Evolutionary conservation across 2,888 invertebrate species (phyloP).

Genomic region (Sturmia bella): DNA sequence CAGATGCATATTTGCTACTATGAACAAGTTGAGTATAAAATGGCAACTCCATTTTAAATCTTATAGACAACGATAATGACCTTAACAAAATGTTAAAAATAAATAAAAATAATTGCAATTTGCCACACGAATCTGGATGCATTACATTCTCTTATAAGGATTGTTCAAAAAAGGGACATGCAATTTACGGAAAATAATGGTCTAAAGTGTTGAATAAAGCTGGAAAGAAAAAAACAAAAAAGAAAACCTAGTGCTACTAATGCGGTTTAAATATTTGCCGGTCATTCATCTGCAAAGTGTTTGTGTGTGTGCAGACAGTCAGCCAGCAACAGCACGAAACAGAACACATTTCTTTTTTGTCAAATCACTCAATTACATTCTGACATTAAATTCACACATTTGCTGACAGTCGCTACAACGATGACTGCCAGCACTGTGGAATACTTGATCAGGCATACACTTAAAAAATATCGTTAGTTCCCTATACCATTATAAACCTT

Average conservation of each 20-base stretch:
- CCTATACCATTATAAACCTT: not conserved
- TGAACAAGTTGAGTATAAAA: not conserved
- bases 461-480: not conserved
- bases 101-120: slow-evolving; percentile 48
- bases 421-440: slow-evolving; percentile 19
- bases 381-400: slow-evolving; percentile 66
- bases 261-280: slow-evolving; percentile 48
- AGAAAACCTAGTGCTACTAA: slow-evolving; percentile 24
- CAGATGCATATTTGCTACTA: not conserved
- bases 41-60: slow-evolving; percentile 13
- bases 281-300: slow-evolving; percentile 19
- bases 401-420: slow-evolving; percentile 52
- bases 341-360: slow-evolving; percentile 25
- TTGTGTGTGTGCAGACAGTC: slow-evolving; percentile 46
- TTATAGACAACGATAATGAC: slow-evolving; percentile 4
- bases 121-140: slow-evolving; percentile 20
- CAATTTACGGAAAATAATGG: not conserved
- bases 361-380: slow-evolving; percentile 70
- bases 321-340: slow-evolving; percentile 32
- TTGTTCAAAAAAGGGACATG: not conserved
- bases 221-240: slow-evolving; percentile 18
- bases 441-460: slow-evolving; percentile 9
- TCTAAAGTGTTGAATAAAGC: slow-evolving; percentile 19
- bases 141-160: slow-evolving; percentile 16
- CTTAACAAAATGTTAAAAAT: slow-evolving; percentile 34